These are phyloP conservation scores for Chiridota heheva DNA, from an alignment of 35 echinoderm and acorn worm genomes.

Conservation along the genomic window DNA sequence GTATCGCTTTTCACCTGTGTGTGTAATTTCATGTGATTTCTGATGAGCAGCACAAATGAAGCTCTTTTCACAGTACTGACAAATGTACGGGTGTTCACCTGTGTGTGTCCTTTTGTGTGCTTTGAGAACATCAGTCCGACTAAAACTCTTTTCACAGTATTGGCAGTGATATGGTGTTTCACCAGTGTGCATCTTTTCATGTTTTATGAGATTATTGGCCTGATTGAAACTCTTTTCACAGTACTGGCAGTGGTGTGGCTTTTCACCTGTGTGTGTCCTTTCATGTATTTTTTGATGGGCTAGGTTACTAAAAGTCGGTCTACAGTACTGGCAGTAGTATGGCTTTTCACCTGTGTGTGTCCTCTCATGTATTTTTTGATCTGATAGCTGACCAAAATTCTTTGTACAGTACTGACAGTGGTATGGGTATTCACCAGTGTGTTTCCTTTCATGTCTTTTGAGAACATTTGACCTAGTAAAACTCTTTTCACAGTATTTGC, in stretches of 20 bases:
- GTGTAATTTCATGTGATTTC: constrained; percentile 5
- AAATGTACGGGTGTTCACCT: constrained; percentile 40
- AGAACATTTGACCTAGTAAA: too few relatives aligned
- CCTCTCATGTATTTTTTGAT: too few relatives aligned
- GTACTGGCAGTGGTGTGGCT: constrained; percentile 13
- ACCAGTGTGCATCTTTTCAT: constrained; percentile 32
- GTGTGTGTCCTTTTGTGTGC: constrained; percentile 41
- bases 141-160: constrained; percentile 35
- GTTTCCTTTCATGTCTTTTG: too few relatives aligned
- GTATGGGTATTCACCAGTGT: too few relatives aligned
- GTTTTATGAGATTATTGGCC: not conserved
- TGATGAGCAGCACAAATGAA: not conserved
- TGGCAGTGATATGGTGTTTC: constrained; percentile 45
- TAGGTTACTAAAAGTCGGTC: too few relatives aligned
- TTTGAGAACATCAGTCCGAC: not conserved
- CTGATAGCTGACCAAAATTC: too few relatives aligned
- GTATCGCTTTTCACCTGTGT: not conserved
- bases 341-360: too few relatives aligned
- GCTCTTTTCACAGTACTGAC: constrained; percentile 25
- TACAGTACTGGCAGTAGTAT: too few relatives aligned
- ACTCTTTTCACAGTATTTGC: too few relatives aligned
- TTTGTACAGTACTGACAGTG: too few relatives aligned
- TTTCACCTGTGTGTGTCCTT: not conserved
- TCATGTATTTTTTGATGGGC: constrained; percentile 45
- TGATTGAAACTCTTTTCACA: constrained; percentile 37